Base-by-base conservation (phyloP, 2,888 invertebrate species). In the Aphodius sticticus region DNA sequence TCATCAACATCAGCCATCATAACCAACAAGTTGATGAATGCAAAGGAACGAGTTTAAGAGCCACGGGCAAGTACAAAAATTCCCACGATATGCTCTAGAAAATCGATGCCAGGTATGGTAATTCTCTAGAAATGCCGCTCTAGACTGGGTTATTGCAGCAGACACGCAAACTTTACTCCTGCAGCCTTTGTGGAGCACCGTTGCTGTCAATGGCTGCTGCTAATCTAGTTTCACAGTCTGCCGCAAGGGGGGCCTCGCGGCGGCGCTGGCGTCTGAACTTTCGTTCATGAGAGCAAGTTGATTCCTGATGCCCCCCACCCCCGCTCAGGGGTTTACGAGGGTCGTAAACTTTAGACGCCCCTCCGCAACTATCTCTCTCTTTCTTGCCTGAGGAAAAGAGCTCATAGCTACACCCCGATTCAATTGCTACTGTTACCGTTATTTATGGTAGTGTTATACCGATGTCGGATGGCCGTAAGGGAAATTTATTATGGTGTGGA, bases 141-240 rank as follows among this genome's bases (percentile, higher is more conserved):
- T 12, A 53, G 53, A 53, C 53, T 12, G 53, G 53, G 53, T 53
- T 53, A 53, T 53, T 53, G 53, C 53, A 53, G 12, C 53, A 53
- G 53, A 12, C 53, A 53, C 53, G 53, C 53, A 53, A 53, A 53
- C 53, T 53, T 12, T 5, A 26, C 26, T 26, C 26, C 26, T 26
- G 26, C 26, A 2, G 26, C 26, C 2, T 26, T 26, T 26, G 26
- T 26, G 26, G 26, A 26, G 26, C 26, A 12, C 53, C 53, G 53
- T 53, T 53, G 53, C 53, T 12, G 7, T 53, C 12, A 12, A 9
- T 7, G 53, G 53, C 53, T 12, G 12, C 53, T 53, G 53, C 53
- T 53, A 53, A 53, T 53, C 53, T 53, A 53, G 53, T 53, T 53
- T 53, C 53, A 53, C 53, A 53, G 53, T 53, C 53, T 53, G 53